These are phyloP conservation scores for Oreotragus oreotragus DNA, from an alignment of 2,113 vertebrate genomes.

Conservation along the genomic window DNA sequence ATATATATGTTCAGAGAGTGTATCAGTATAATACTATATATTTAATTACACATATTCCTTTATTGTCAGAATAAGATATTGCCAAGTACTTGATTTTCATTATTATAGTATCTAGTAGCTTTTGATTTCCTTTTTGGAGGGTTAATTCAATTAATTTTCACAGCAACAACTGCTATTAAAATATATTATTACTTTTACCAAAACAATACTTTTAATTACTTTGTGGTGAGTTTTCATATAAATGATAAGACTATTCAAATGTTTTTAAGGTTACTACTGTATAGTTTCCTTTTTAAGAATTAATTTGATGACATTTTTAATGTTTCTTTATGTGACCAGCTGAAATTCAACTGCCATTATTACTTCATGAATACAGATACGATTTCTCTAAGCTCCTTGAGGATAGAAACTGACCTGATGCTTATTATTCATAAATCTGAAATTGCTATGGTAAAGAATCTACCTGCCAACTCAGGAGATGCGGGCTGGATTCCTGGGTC, in stretches of 20 bases:
- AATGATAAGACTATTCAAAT: neutral
- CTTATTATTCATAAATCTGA: neutral
- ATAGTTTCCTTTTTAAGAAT: neutral
- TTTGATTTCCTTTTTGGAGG: constrained; percentile 31
- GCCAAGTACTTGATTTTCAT: constrained; percentile 38
- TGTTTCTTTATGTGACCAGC: neutral
- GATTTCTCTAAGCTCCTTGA: neutral
- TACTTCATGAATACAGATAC: neutral
- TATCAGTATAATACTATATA: neutral
- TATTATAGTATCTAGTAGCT: neutral
- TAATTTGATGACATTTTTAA: constrained; percentile 6
- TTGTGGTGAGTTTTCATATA: constrained; percentile 11
- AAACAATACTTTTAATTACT: constrained; percentile 3
- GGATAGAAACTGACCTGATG: neutral
- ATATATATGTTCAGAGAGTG: neutral
- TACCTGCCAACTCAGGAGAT: neutral
- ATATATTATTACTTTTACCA: neutral
- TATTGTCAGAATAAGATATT: constrained; percentile 40
- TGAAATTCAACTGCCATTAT: neutral
- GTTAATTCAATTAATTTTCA: constrained; percentile 26
- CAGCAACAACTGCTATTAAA: constrained; percentile 20
- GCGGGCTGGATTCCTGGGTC: neutral
- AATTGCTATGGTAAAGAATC: neutral
- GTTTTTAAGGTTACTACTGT: neutral
- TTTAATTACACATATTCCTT: constrained; percentile 9